A percentile compares a stretch with the other conserved stretches of the same genome.
Evolutionary conservation across 2,797 vertebrate species (phyloP).

Genomic region (Siniperca scherzeri): DNA sequence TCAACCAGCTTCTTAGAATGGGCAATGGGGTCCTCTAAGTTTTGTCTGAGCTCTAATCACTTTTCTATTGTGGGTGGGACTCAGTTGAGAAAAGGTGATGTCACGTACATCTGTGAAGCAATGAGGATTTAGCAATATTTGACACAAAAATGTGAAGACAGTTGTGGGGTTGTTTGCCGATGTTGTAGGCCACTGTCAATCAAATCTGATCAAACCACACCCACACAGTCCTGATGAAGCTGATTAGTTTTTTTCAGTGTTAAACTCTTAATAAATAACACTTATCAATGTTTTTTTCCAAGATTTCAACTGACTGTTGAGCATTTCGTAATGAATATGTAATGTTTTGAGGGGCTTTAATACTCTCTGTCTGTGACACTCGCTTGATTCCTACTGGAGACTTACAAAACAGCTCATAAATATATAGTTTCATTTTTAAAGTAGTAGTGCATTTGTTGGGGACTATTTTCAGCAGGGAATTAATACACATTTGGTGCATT

Average conservation of each 20-base stretch:
- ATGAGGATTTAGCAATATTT: background rate
- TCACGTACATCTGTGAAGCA: background rate
- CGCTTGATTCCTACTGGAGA: background rate
- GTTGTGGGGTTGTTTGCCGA: background rate
- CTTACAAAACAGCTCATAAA: background rate
- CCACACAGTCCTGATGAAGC: background rate
- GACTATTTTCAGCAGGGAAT: conserved; percentile 7
- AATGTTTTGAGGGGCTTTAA: background rate
- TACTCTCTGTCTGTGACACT: background rate
- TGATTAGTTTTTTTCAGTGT: background rate
- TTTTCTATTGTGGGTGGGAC: background rate
- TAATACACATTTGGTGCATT: background rate
- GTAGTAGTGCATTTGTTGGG: background rate
- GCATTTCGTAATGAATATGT: background rate
- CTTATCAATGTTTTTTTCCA: no score
- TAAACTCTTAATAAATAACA: background rate
- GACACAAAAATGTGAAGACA: background rate
- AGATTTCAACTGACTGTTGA: background rate
- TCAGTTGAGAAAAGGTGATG: background rate
- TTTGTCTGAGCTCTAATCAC: background rate
- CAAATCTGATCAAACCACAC: background rate
- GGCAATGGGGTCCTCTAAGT: background rate
- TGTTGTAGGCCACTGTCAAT: background rate
- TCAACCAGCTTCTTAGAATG: background rate
- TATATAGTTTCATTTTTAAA: background rate